These are phyloP conservation scores for Nothoprocta pentlandii DNA, from an alignment of 2,113 vertebrate species.

Conservation along the genomic window DNA sequence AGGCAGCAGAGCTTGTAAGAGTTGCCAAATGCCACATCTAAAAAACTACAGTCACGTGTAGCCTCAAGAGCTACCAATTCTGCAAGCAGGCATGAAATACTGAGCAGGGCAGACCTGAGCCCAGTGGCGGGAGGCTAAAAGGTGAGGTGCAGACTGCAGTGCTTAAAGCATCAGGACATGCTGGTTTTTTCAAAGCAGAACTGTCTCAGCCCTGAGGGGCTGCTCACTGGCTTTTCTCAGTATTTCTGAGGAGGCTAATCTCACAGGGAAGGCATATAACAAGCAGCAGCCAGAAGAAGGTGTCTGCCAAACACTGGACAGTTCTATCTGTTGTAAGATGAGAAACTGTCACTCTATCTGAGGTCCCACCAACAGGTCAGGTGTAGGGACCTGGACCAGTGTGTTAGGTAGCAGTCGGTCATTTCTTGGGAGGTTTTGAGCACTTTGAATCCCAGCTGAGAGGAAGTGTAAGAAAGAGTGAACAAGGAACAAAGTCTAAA, in stretches of 20 bases:
- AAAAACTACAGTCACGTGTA: no score
- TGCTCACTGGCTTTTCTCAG: not conserved
- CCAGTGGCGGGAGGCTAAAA: no score
- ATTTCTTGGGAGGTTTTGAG: not conserved
- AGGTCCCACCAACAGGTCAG: not conserved
- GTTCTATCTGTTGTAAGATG: not conserved
- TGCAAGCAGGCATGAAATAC: no score
- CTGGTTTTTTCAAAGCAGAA: no score
- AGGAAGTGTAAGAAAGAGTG: not conserved
- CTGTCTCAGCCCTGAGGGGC: no score
- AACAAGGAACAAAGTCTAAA: not conserved
- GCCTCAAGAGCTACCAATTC: no score
- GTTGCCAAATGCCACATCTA: no score
- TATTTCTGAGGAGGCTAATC: not conserved
- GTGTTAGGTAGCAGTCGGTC: not conserved
- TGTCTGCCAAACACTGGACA: not conserved
- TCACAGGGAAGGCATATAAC: not conserved
- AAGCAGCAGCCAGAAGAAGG: not conserved
- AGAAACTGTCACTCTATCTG: not conserved
- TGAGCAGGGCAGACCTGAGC: no score
- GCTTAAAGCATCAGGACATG: no score
- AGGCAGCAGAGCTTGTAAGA: no score
- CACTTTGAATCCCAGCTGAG: not conserved
- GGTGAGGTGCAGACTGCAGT: no score
- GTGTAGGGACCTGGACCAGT: not conserved